Percentiles rank a stretch among this genome's conserved stretches.
phyloP scores from a whole-genome alignment of 2,888 invertebrate genomes.

The Lasioglossum oenotherae region DNA sequence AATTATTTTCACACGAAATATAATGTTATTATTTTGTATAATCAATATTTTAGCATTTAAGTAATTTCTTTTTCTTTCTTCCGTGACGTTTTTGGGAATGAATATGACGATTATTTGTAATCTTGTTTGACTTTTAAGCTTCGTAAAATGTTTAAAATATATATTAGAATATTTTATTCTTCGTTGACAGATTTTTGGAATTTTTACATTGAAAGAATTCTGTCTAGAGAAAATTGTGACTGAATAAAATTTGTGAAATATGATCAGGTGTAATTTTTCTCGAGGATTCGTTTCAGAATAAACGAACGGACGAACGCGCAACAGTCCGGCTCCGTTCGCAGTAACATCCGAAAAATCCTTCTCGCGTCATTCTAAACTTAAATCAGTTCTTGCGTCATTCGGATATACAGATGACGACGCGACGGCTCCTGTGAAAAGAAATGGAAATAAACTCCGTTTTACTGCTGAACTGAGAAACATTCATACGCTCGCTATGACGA shows the following conservation, averaged over 20 bases:
- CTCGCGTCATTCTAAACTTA: conserved; percentile 37
- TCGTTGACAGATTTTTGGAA: not conserved
- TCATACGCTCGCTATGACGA: conserved; percentile 7
- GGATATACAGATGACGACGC: conserved; percentile 11
- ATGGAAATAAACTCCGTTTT: conserved; percentile 36
- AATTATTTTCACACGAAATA: no score
- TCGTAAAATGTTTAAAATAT: not conserved
- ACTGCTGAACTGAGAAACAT: conserved; percentile 5
- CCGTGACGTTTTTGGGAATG: no score
- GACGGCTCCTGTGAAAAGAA: conserved; percentile 33
- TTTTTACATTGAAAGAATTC: no score
- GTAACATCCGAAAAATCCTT: conserved; percentile 8
- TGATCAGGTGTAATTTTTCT: not conserved
- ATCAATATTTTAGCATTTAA: no score
- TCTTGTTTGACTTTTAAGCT: no score
- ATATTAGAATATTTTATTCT: not conserved
- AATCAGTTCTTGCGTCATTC: conserved; percentile 46
- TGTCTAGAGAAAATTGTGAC: no score
- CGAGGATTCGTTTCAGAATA: not conserved
- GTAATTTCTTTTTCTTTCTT: no score
- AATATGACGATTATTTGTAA: no score
- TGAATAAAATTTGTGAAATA: not conserved
- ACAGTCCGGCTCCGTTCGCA: not conserved
- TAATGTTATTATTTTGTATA: no score
- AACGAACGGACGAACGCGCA: not conserved